Base-by-base conservation (phyloP, 1,140 invertebrate species). In the Drosophila pachea region DNA sequence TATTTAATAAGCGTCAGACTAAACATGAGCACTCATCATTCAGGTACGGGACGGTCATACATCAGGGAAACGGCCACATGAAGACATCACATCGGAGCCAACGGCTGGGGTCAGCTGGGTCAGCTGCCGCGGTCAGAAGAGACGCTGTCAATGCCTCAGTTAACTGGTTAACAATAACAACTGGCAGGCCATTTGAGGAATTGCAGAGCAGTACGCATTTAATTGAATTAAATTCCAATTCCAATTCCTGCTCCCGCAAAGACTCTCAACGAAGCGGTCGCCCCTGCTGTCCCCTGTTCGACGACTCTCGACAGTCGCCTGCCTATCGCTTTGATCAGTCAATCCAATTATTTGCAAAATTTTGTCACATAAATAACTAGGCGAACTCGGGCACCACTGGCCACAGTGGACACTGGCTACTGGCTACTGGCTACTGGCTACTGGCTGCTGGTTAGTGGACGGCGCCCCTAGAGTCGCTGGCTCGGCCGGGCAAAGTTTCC, bases 301-400 rank as follows among this genome's bases (percentile, higher is more conserved):
- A n/a, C n/a, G 53, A 52, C 38, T 32, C 5, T 42, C 22, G 38
- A 31, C 29, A 4, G 29, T 47, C 7, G 22, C 29, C 62, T 56
- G 86, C 68, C 82, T 86, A 89, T 89, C 81, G 81, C 84, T 88
- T 87, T 88, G 87, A 89, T 88, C 87, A 89, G 83, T 87, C 87
- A 89, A 88, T 88, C 87, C 87, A 89, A 89, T 89, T 89, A 89
- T 89, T 89, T 89, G 87, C 81, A 83, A 88, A 89, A 89, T 89
- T 89, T 89, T 89, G 87, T 89, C 87, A 88, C 87, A 89, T 89
- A 89, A 89, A 89, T 89, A 88, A 89, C 87, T 88, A 86, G 76
- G 64, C 72, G 65, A 66, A 43, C 68, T 43, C 55, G 61, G 33
- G 43, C 43, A 38, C 49, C 38, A 59, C 2, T 52, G 45, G 16